Evolutionary conservation across 1,140 invertebrate genomes (phyloP).

Genomic region (Drosophila erecta): DNA sequence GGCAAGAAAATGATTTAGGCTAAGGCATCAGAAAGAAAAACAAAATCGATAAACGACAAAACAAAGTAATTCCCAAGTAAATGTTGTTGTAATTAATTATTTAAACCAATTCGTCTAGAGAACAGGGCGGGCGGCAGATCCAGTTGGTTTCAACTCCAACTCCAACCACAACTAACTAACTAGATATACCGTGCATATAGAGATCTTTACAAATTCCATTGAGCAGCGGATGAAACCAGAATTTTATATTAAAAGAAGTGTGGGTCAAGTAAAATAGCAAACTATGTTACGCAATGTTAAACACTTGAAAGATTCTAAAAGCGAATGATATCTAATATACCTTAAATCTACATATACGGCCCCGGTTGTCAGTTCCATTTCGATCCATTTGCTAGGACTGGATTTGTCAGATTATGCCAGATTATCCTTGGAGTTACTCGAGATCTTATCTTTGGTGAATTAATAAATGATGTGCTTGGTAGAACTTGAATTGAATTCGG

Average conservation of each 20-base stretch:
- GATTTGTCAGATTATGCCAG: neutral
- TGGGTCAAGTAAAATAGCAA: constrained; percentile 56
- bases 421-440: neutral
- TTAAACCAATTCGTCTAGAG: constrained; percentile 38
- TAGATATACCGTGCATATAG: constrained; percentile 22
- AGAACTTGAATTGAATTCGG: constrained; percentile 2
- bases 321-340: constrained; percentile 34
- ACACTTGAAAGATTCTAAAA: constrained; percentile 71
- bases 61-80: constrained; percentile 49
- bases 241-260: constrained; percentile 57
- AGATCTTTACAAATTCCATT: constrained; percentile 2
- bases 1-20: constrained; percentile 30
- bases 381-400: neutral
- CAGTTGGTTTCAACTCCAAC: constrained; percentile 45
- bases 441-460: constrained; percentile 26
- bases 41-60: constrained; percentile 1
- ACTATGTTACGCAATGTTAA: constrained; percentile 71
- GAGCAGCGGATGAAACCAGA: constrained; percentile 25
- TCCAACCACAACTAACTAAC: constrained; percentile 46
- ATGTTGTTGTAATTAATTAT: constrained; percentile 78
- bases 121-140: constrained; percentile 5
- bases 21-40: constrained; percentile 30
- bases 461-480: neutral
- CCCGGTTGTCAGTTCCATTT: constrained; percentile 9
- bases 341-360: constrained; percentile 24